phyloP scores from a whole-genome alignment of 1,140 invertebrate genomes.

The Philopotamus ludificatus region DNA sequence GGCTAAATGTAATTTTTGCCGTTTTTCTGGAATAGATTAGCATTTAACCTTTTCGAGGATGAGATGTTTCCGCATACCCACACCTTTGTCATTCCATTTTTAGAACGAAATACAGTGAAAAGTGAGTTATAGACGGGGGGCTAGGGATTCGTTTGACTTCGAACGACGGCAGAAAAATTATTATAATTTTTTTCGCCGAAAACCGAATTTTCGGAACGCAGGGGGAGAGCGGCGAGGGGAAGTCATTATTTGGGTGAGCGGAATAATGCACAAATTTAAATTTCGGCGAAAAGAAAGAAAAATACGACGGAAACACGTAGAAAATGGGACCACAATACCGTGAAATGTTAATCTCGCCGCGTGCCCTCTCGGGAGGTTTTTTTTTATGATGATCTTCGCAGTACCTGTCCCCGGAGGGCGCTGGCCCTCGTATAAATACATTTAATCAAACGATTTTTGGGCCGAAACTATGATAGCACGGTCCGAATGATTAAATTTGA shows the following conservation, averaged over 20 bases:
- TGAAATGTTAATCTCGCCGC: conserved; percentile 35
- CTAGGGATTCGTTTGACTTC: background rate
- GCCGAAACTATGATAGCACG: too few species aligned
- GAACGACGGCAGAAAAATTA: background rate
- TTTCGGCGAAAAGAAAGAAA: conserved; percentile 9
- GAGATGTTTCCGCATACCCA: too few species aligned
- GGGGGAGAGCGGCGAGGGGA: conserved; percentile 1
- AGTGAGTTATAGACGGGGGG: background rate
- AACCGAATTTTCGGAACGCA: background rate
- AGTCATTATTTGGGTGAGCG: conserved; percentile 4
- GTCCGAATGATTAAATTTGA: too few species aligned
- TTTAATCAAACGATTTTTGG: background rate
- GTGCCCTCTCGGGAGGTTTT: background rate
- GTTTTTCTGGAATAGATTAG: too few species aligned
- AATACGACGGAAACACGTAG: conserved; percentile 29
- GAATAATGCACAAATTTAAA: conserved; percentile 22
- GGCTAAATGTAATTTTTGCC: too few species aligned
- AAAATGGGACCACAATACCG: conserved; percentile 30
- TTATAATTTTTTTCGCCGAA: background rate
- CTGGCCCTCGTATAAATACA: background rate
- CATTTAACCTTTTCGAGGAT: too few species aligned
- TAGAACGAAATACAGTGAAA: too few species aligned
- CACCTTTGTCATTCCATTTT: too few species aligned
- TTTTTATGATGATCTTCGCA: background rate
- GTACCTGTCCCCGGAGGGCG: background rate